A percentile compares a stretch with the other conserved stretches of the same genome.
phyloP scores from a whole-genome alignment of 35 echinoderm and acorn worm genomes.

The Stichopus chloronotus region DNA sequence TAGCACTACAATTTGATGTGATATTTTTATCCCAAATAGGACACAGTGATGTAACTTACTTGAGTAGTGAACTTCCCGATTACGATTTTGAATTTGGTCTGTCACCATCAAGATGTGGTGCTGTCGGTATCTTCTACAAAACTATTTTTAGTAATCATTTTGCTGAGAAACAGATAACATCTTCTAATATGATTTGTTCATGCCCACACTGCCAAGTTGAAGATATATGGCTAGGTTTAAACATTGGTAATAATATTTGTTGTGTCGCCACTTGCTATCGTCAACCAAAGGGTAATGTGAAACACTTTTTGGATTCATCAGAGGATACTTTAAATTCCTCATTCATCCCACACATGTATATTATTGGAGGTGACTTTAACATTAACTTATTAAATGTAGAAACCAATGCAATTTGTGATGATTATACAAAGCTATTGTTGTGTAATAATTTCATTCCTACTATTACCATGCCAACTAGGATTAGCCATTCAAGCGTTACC shows the following conservation, averaged over 20 bases:
- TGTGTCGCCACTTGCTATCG: slow-evolving; percentile 13
- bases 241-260: neutral
- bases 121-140: neutral
- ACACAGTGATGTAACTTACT: neutral
- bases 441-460: no score
- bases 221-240: neutral
- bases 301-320: no score
- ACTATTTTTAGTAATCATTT: neutral
- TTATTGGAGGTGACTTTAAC: no score
- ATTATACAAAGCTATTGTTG: neutral
- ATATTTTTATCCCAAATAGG: slow-evolving; percentile 32
- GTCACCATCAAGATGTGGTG: neutral
- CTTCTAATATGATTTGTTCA: slow-evolving; percentile 14
- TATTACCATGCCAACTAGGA: neutral
- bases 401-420: neutral
- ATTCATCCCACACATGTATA: no score
- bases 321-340: no score
- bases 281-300: neutral
- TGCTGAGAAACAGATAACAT: slow-evolving; percentile 24
- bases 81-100: neutral
- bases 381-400: slow-evolving; percentile 20
- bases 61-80: neutral
- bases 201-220: neutral
- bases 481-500: neutral
- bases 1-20: neutral